Conservation (phyloP, 1,140 invertebrate species). For the Matsumurasca onukii region DNA sequence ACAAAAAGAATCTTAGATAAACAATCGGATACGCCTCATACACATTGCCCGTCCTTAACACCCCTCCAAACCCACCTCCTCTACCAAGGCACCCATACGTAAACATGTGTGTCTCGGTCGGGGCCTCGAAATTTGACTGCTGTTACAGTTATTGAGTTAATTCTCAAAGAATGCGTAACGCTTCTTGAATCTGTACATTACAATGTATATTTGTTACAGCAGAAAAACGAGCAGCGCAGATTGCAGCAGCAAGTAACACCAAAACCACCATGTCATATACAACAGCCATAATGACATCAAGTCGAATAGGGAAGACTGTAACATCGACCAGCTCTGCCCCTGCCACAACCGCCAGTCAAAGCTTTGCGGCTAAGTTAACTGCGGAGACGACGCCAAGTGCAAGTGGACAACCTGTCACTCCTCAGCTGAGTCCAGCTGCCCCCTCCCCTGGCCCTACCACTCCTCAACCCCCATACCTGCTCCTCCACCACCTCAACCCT, state of each 20-base stretch:
- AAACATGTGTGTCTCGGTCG: too few relatives aligned
- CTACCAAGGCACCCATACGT: too few relatives aligned
- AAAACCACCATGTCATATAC: constrained; percentile 64
- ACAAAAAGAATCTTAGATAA: too few relatives aligned
- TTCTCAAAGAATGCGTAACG: too few relatives aligned
- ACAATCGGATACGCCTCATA: too few relatives aligned
- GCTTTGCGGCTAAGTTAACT: constrained; percentile 62
- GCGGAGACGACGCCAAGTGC: constrained; percentile 43
- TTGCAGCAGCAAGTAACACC: constrained; percentile 53
- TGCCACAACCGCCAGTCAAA: constrained; percentile 51
- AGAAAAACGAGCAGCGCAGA: constrained; percentile 51
- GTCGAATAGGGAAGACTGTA: constrained; percentile 10
- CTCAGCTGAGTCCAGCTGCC: constrained; percentile 28
- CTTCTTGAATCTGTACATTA: too few relatives aligned
- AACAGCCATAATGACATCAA: constrained; percentile 58
- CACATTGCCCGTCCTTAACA: too few relatives aligned
- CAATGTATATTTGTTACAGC: constrained; percentile 41
- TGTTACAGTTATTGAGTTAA: too few relatives aligned
- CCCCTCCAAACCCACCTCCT: too few relatives aligned
- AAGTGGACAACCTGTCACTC: constrained; percentile 16
- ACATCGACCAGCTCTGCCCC: too few relatives aligned
- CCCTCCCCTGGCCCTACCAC: constrained; percentile 7
- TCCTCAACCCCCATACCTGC: neutral
- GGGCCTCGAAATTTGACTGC: too few relatives aligned
- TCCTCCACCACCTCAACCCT: constrained; percentile 14